Base-by-base conservation (phyloP, 2,797 vertebrate species). In the Tenualosa ilisha region DNA sequence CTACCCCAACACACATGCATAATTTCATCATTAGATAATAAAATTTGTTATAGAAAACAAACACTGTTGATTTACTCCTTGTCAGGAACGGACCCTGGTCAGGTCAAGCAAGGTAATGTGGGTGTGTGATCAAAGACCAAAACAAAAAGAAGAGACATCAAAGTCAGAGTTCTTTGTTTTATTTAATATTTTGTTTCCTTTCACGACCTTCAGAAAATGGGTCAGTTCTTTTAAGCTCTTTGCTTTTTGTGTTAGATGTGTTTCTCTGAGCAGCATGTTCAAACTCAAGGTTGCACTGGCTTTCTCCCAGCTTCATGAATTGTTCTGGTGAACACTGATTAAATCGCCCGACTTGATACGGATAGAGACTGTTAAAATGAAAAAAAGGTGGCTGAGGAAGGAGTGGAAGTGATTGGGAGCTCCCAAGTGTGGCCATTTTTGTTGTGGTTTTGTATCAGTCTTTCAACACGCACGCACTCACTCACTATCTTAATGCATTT, bases 121-220 rank as follows among this genome's bases (percentile, higher is more conserved):
- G 40, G 72, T 72, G 65, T 72, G 65, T 46, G 40, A 79, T 43
- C 17, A 17, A 43, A 79, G 72, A 79, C 20, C 26, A 40, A 72
- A 72, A 40, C 68, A 31, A 79, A 43, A 79, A 6, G 40, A 46
- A 40, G 15, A 79, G 72, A 79, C 72, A 79, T 63, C n/a, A 24
- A n/a, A 63, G 54, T 79, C 72, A 79, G 96, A 97, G 96, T 98
- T 97, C 96, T 97, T 93, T 96, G 95, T 97, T 99, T 99, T 99
- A 99, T 99, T 97, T 98, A 97, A 96, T 97, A 98, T 98, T 97
- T 96, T 97, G 97, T 98, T 98, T 97, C 96, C 97, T 98, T 94
- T 94, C 96, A 97, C 97, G 97, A 97, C 97, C 97, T 97, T 97
- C 96, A 99, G 97, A 98, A 97, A 97, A 97, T 96, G 97, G 97